Conservation (phyloP, 2,888 invertebrate species). For the Limnephilus lunatus region DNA sequence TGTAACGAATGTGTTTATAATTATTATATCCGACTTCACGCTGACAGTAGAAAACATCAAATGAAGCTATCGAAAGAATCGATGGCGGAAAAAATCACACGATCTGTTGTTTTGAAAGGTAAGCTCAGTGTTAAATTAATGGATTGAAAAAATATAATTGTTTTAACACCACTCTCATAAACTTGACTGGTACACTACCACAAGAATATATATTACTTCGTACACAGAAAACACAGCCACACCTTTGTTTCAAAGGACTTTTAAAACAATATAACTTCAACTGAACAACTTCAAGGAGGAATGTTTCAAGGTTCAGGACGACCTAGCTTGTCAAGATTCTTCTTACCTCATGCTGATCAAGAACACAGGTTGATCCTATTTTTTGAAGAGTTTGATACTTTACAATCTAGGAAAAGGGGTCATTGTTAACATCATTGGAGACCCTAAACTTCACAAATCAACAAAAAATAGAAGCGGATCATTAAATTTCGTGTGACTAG, state of each 20-base stretch:
- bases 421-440: not conserved
- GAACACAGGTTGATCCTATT: not conserved
- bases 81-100: not conserved
- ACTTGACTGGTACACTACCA: not conserved
- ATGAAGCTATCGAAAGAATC: not conserved
- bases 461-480: not conserved
- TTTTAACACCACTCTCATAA: not conserved
- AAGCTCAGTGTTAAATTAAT: slow-evolving; percentile 1
- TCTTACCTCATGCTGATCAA: not conserved
- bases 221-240: not conserved
- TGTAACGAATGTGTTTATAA: not conserved
- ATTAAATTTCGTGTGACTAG: not conserved
- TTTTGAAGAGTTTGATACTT: not conserved
- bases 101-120: slow-evolving; percentile 20
- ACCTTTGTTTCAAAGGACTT: not conserved
- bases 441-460: not conserved
- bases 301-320: not conserved
- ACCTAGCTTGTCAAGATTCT: not conserved
- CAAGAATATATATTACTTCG: not conserved
- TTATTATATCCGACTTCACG: not conserved
- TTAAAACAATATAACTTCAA: not conserved
- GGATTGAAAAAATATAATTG: not conserved
- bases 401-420: not conserved
- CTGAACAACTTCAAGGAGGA: not conserved
- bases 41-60: not conserved